Evolutionary conservation across 2,113 vertebrate species (phyloP), one percentile per base, ranked within the genome.

Genomic region (Marmota monax): DNA sequence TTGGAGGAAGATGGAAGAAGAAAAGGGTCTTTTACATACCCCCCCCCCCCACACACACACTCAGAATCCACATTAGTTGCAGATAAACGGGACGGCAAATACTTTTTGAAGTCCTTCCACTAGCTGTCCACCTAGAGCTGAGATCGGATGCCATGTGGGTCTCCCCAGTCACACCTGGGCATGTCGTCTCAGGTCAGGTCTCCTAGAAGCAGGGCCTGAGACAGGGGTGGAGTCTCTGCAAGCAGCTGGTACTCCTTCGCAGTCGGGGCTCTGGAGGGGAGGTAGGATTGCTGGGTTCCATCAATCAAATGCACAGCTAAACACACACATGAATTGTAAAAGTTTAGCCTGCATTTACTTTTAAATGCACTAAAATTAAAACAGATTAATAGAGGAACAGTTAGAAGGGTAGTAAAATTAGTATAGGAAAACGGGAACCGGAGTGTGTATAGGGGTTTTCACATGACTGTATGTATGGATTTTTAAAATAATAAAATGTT

Each of bases 361-460:
- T 79, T 39, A 88, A 48, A 79, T 56, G 18, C 42, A 58, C 63
- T 92, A 85, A 84, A 95, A 34, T 77, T 42, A 61, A 89, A 70
- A 78, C 42, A 34, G n/a, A 56, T 84, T 20, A 67, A 27, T 51
- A 34, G 32, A 84, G 20, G 77, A 37, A 23, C 18, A 9, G 39
- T 29, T 63, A 88, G 65, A 92, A 80, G 65, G 2, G 0, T 12
- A 51, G 22, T 27, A 34, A 51, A n/a, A 18, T 17, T 42, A 51
- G 27, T 17, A n/a, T 25, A 48, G 67, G 27, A 72, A 78, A 78
- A 7, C 13, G 34, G 77, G 53, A 39, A 84, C 22, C 58, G 5
- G 48, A 32, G n/a, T 13, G 17, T 39, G 70, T 22, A 25, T 6
- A 37, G 4, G 7, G 10, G 27, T 51, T 9, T 45, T 86, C 56